Percentiles rank a stretch among this genome's conserved stretches.
These are phyloP conservation scores for Podiceps cristatus DNA, from an alignment of 2,113 vertebrate genomes.

Conservation along the genomic window DNA sequence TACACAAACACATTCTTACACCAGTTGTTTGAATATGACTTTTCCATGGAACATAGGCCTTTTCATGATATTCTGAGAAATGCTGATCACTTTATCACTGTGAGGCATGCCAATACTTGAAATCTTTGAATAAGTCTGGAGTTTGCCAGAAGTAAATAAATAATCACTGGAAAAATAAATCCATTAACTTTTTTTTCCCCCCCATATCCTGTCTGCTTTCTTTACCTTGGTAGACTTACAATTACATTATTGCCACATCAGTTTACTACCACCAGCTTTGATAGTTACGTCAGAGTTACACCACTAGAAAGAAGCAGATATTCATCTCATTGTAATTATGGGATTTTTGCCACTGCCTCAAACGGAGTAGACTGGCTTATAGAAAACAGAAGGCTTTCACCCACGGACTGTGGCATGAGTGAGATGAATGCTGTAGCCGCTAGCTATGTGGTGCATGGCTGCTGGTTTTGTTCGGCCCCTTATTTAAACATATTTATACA, in stretches of 20 bases:
- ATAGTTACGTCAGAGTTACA: not conserved
- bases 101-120: not conserved
- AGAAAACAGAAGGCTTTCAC: not conserved
- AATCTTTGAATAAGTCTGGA: not conserved
- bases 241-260: not conserved
- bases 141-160: not conserved
- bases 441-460: not conserved
- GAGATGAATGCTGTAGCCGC: not conserved
- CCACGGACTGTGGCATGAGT: not conserved
- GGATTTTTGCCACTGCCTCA: not conserved
- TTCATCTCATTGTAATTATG: not conserved
- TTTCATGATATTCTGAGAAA: conserved; percentile 14
- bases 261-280: not conserved
- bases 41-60: not conserved
- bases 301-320: not conserved
- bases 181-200: not conserved
- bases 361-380: not conserved
- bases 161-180: not conserved
- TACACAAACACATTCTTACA: not conserved
- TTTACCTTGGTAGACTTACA: not conserved
- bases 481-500: not conserved
- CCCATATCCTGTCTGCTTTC: not conserved
- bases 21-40: not conserved
- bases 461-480: not conserved
- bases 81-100: not conserved